Conservation (phyloP, 2,888 invertebrate species). For the Eudasyphora cyanicolor region DNA sequence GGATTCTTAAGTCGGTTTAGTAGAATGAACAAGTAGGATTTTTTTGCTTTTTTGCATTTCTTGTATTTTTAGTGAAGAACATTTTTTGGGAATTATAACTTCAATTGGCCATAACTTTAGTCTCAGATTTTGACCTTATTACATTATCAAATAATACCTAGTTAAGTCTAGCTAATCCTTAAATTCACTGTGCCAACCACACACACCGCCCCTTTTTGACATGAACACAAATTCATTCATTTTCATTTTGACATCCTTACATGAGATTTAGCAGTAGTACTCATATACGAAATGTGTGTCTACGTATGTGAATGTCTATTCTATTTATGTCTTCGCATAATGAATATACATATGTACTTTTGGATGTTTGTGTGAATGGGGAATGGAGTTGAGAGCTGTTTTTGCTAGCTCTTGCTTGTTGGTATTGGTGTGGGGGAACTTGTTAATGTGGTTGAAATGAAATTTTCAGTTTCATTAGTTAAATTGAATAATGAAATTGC, state of each 20-base stretch:
- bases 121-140: too few species aligned
- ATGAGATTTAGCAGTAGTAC: conserved; percentile 7
- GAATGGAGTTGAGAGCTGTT: neutral
- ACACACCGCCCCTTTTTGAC: conserved; percentile 16
- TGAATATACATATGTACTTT: neutral
- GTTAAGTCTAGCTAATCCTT: too few species aligned
- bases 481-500: conserved; percentile 77
- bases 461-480: conserved; percentile 79
- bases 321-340: conserved; percentile 10
- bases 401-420: neutral
- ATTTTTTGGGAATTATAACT: too few species aligned
- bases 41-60: too few species aligned
- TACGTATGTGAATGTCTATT: neutral
- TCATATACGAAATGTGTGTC: conserved; percentile 6
- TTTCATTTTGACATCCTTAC: conserved; percentile 23
- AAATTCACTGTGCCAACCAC: conserved; percentile 25
- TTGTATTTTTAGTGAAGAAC: too few species aligned
- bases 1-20: too few species aligned
- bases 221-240: conserved; percentile 14
- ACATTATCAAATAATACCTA: too few species aligned
- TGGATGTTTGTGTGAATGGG: neutral
- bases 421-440: conserved; percentile 62
- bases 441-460: conserved; percentile 76
- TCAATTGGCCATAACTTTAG: too few species aligned
- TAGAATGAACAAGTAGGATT: too few species aligned